Percentiles rank a stretch among this genome's conserved stretches.
phyloP scores from a whole-genome alignment of 2,888 invertebrate species.

The Nebria salina region DNA sequence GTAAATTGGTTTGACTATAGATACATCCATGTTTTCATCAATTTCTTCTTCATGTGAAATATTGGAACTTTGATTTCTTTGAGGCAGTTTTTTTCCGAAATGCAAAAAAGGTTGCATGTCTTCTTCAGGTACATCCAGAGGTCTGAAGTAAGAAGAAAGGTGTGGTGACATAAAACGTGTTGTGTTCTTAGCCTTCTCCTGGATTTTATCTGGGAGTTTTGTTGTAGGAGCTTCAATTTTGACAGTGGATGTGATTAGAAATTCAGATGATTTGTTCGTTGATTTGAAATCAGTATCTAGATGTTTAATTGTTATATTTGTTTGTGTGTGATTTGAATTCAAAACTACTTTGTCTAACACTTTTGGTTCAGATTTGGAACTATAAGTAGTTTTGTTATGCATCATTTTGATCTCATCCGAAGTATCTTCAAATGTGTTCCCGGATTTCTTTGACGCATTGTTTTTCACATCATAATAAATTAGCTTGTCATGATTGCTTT shows the following conservation, averaged over 20 bases:
- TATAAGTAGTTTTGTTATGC: slow-evolving; percentile 38
- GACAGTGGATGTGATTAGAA: background rate
- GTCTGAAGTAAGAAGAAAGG: slow-evolving; percentile 72
- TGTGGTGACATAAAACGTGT: slow-evolving; percentile 70
- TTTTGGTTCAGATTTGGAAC: slow-evolving; percentile 14
- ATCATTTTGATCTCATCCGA: slow-evolving; percentile 38
- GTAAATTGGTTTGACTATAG: slow-evolving; percentile 66
- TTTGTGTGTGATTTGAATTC: slow-evolving; percentile 54
- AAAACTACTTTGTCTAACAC: slow-evolving; percentile 56
- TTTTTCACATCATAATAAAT: slow-evolving; percentile 58
- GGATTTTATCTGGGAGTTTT: slow-evolving; percentile 55
- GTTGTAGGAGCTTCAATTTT: background rate
- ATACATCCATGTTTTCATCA: slow-evolving; percentile 70
- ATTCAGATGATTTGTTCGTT: slow-evolving; percentile 4
- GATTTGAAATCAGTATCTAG: slow-evolving; percentile 45
- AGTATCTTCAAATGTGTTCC: slow-evolving; percentile 33
- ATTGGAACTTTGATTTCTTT: slow-evolving; percentile 50
- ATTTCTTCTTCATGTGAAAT: slow-evolving; percentile 62
- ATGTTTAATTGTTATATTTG: slow-evolving; percentile 47
- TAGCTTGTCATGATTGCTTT: slow-evolving; percentile 67
- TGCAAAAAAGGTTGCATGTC: slow-evolving; percentile 76
- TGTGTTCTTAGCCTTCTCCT: slow-evolving; percentile 64
- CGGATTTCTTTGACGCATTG: slow-evolving; percentile 40
- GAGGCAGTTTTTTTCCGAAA: slow-evolving; percentile 75
- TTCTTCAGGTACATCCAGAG: slow-evolving; percentile 71